phyloP scores from a whole-genome alignment of 1,140 invertebrate species.

The Drosophila seguyi region DNA sequence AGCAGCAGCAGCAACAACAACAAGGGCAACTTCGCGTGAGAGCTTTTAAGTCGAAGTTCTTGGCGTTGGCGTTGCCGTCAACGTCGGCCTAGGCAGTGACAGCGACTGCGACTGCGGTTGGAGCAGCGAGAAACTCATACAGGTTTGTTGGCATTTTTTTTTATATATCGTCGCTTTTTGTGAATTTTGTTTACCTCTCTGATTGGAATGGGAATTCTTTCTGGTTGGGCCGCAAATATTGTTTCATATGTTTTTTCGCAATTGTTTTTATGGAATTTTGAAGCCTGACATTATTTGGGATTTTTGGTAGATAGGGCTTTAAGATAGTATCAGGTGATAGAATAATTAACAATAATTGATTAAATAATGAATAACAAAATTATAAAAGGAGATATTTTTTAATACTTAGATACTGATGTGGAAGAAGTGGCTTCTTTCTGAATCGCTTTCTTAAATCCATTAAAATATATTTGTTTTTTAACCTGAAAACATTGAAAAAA shows the following conservation, averaged over 20 bases:
- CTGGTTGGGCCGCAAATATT: constrained; percentile 41
- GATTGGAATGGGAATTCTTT: constrained; percentile 35
- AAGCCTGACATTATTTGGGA: neutral
- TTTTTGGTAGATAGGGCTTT: neutral
- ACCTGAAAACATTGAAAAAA: too few species aligned
- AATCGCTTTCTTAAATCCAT: too few species aligned
- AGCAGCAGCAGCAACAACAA: constrained; percentile 31
- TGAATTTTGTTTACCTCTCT: constrained; percentile 49
- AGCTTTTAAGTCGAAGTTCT: constrained; percentile 77
- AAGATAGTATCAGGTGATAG: too few species aligned
- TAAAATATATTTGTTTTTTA: too few species aligned
- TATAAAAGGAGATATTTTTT: too few species aligned
- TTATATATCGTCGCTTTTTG: constrained; percentile 31
- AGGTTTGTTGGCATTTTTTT: constrained; percentile 65
- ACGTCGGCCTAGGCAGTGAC: constrained; percentile 39
- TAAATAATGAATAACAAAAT: neutral
- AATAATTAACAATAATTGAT: neutral
- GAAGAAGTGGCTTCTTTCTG: too few species aligned
- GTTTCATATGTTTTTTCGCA: constrained; percentile 32
- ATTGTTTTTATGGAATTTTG: neutral
- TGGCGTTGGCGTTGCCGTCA: constrained; percentile 30
- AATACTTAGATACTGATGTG: too few species aligned
- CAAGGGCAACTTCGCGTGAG: constrained; percentile 21
- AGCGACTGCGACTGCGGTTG: constrained; percentile 7
- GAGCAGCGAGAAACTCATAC: constrained; percentile 39